A percentile compares a stretch with the other conserved stretches of the same genome.
Conservation (phyloP, 2,797 vertebrate species). For the Fistularia commersonii region DNA sequence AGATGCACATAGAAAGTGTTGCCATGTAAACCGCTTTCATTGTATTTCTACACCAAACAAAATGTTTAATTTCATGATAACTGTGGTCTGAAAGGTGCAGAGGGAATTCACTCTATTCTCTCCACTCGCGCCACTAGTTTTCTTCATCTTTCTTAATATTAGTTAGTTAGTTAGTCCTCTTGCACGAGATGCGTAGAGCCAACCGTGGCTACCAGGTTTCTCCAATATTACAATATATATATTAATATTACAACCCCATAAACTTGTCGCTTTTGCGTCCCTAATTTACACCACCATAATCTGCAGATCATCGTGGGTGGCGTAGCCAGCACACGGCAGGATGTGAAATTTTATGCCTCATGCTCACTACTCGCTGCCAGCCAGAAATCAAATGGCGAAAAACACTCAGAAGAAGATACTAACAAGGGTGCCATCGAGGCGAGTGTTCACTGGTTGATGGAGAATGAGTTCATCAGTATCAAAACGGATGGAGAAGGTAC, state of each 20-base stretch:
- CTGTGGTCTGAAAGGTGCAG: too few species aligned
- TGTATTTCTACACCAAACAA: too few species aligned
- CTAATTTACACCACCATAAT: constrained; percentile 2
- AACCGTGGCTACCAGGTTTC: too few species aligned
- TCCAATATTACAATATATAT: too few species aligned
- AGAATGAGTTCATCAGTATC: constrained; percentile 91
- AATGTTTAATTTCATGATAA: too few species aligned
- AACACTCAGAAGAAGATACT: constrained; percentile 37
- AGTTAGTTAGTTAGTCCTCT: too few species aligned
- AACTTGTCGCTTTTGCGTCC: neutral
- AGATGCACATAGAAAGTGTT: too few species aligned
- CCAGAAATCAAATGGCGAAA: constrained; percentile 54
- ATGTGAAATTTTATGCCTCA: constrained; percentile 86
- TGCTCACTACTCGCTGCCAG: constrained; percentile 89
- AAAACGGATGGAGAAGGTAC: constrained; percentile 67
- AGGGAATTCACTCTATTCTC: too few species aligned
- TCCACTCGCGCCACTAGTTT: too few species aligned
- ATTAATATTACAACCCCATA: neutral
- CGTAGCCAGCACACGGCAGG: constrained; percentile 85
- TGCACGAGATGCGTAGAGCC: too few species aligned
- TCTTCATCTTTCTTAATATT: too few species aligned
- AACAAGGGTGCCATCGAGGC: constrained; percentile 80
- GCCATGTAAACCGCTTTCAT: too few species aligned
- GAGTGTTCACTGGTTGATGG: constrained; percentile 90
- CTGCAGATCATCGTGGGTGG: constrained; percentile 90